Percentiles rank a stretch among this genome's conserved stretches.
Conservation (phyloP, 1,140 invertebrate species). For the Drosophila sp. region DNA sequence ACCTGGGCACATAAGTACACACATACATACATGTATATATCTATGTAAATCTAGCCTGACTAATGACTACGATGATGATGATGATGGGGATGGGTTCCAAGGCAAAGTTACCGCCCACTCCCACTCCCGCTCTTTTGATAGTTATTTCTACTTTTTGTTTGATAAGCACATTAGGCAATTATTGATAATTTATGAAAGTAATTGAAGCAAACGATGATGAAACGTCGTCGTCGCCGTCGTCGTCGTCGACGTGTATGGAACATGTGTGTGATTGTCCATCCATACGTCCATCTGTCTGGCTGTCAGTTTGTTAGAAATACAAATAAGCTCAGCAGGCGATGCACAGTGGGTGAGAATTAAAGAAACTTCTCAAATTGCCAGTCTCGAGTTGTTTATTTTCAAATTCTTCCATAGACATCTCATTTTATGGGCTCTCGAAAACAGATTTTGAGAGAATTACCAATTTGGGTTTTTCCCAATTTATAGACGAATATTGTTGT, state of each 20-base stretch:
- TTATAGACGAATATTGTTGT: neutral
- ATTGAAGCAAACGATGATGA: constrained; percentile 48
- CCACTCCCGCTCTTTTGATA: neutral
- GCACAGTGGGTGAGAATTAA: neutral
- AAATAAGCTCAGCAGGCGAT: constrained; percentile 54
- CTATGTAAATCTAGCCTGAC: constrained; percentile 5
- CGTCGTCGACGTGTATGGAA: constrained; percentile 1
- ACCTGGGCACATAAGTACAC: constrained; percentile 28
- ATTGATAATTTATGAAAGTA: constrained; percentile 76
- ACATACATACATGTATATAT: neutral
- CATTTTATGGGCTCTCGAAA: no score
- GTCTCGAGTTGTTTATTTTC: no score
- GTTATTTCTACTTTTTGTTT: constrained; percentile 4
- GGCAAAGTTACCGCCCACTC: constrained; percentile 17
- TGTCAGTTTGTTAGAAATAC: constrained; percentile 44
- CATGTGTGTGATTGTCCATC: constrained; percentile 35
- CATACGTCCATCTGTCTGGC: neutral
- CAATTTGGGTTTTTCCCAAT: neutral
- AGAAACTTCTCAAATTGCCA: no score
- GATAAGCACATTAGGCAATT: constrained; percentile 70
- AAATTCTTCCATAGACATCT: no score
- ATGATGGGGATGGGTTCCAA: constrained; percentile 5
- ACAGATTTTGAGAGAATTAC: neutral
- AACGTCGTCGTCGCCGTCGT: neutral
- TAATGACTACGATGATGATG: neutral